Conservation (phyloP, 2,888 invertebrate species). For the Morinoia aosen region DNA sequence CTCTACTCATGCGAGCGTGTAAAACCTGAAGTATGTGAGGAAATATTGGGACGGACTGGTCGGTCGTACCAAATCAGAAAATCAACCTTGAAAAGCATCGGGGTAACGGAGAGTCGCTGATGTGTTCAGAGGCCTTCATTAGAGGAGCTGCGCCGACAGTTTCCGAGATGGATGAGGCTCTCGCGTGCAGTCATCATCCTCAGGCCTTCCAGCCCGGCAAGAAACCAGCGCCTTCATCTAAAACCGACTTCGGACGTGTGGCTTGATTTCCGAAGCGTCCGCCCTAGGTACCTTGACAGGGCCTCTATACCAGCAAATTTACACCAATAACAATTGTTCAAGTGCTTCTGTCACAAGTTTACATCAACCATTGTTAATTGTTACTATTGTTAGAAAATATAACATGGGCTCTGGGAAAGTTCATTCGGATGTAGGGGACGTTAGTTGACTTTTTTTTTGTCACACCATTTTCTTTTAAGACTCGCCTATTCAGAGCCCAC, state of each 20-base stretch:
- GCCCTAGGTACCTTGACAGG: neutral
- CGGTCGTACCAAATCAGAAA: constrained; percentile 5
- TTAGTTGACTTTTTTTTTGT: too few relatives aligned
- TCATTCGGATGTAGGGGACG: too few relatives aligned
- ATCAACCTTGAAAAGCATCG: neutral
- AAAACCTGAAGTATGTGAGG: neutral
- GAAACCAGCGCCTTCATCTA: constrained; percentile 5
- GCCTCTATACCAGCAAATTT: neutral
- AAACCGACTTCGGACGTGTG: neutral
- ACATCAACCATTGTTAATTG: too few relatives aligned
- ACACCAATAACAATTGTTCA: neutral
- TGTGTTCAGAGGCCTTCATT: constrained; percentile 45
- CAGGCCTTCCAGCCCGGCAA: neutral
- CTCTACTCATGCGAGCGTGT: neutral
- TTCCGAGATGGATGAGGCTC: constrained; percentile 31
- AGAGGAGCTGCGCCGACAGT: constrained; percentile 42
- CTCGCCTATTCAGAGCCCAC: neutral
- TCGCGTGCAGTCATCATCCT: constrained; percentile 41
- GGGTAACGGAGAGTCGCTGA: constrained; percentile 18
- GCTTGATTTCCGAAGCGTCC: neutral
- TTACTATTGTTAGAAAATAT: too few relatives aligned
- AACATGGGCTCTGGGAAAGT: too few relatives aligned
- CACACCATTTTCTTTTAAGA: neutral
- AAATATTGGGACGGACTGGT: neutral
- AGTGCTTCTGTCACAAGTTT: too few relatives aligned